Evolutionary conservation across 2,797 vertebrate species (phyloP).

Genomic region (Chaetophractus vellerosus): DNA sequence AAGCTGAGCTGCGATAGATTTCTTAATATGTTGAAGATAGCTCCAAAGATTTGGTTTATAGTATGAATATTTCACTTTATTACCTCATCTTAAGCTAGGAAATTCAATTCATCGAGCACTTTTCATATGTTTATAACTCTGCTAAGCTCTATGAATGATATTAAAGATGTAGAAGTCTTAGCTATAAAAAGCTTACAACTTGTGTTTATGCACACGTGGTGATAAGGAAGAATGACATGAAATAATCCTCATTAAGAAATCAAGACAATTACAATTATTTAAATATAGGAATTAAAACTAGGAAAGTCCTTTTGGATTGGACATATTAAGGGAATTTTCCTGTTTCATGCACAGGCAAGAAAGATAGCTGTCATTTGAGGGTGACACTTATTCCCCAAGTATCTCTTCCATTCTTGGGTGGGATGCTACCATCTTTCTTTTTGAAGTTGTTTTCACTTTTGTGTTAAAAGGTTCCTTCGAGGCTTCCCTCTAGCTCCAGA

Average conservation of each 20-base stretch:
- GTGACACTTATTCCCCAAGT: not conserved
- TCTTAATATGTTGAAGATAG: too few relatives aligned
- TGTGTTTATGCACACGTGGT: not conserved
- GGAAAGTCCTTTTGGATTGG: slow-evolving; percentile 43
- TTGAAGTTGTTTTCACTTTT: slow-evolving; percentile 24
- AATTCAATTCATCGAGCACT: slow-evolving; percentile 24
- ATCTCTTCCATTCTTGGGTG: slow-evolving; percentile 6
- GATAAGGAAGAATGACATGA: not conserved
- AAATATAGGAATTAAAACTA: not conserved
- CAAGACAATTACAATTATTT: not conserved
- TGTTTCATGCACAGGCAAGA: not conserved
- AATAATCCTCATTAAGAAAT: slow-evolving; percentile 61
- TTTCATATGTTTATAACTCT: slow-evolving; percentile 49
- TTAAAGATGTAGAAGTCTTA: slow-evolving; percentile 15
- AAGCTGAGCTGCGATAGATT: too few relatives aligned
- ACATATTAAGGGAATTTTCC: not conserved
- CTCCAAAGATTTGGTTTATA: not conserved
- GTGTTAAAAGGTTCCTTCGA: not conserved
- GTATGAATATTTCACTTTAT: slow-evolving; percentile 44
- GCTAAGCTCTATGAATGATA: not conserved
- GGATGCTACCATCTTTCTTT: slow-evolving; percentile 40
- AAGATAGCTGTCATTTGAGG: not conserved
- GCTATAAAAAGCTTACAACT: not conserved
- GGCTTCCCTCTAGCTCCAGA: slow-evolving; percentile 10
- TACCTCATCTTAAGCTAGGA: slow-evolving; percentile 46